Percentiles rank a stretch among this genome's conserved stretches.
These are phyloP conservation scores for Propithecus deckenii DNA, from an alignment of 2,797 vertebrate species.

Conservation along the genomic window DNA sequence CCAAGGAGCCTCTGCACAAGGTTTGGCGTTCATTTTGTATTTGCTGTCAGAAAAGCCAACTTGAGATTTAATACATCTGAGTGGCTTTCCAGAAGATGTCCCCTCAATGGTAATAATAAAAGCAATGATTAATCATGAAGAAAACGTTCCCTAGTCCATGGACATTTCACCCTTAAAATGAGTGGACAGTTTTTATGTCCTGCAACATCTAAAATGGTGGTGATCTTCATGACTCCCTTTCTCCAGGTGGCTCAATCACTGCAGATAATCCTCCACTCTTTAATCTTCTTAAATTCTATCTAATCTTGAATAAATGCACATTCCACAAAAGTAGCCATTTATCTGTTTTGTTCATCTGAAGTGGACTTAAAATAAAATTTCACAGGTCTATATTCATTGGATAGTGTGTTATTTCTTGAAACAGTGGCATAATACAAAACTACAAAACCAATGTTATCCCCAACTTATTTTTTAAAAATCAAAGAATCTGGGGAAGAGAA, in stretches of 20 bases:
- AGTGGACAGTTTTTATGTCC: background rate
- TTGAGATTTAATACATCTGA: background rate
- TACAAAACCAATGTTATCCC: background rate
- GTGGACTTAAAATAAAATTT: background rate
- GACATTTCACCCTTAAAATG: background rate
- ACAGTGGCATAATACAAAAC: background rate
- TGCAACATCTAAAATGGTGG: background rate
- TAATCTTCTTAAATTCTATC: background rate
- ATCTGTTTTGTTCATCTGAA: background rate
- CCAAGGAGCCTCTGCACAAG: background rate
- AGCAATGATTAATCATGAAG: background rate
- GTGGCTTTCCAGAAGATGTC: background rate
- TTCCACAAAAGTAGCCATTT: background rate
- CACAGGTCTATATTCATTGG: background rate
- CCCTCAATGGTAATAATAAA: background rate
- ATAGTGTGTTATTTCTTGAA: background rate
- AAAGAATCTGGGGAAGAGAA: background rate
- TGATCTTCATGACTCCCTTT: background rate
- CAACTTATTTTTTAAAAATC: background rate
- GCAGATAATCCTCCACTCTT: background rate
- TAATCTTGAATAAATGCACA: background rate
- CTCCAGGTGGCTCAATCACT: background rate
- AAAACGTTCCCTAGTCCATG: background rate
- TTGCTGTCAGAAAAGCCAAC: background rate
- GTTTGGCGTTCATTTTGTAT: background rate